Conservation (phyloP, 2,888 invertebrate species). For the Thelaira solivaga region DNA sequence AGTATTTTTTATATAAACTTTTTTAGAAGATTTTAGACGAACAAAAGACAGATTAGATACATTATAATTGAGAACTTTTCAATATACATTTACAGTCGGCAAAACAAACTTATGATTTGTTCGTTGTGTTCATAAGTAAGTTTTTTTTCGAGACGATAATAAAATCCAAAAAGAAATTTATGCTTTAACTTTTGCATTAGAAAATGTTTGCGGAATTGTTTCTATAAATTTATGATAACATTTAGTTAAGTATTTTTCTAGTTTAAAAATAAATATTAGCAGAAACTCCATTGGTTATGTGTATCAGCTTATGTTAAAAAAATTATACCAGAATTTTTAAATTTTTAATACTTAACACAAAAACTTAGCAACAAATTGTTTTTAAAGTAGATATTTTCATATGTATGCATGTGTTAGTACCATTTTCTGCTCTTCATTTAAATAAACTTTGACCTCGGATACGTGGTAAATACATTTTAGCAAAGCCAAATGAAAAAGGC, state of each 20-base stretch:
- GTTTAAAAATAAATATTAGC: conserved; percentile 21
- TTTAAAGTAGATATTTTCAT: neutral
- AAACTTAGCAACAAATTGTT: conserved; percentile 36
- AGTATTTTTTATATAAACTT: too few relatives aligned
- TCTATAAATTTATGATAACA: conserved; percentile 73
- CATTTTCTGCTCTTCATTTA: neutral
- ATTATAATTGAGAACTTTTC: too few relatives aligned
- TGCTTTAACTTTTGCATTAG: too few relatives aligned
- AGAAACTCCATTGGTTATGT: conserved; percentile 16
- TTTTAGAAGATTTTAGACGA: too few relatives aligned
- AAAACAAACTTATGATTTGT: too few relatives aligned
- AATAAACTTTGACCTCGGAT: conserved; percentile 42
- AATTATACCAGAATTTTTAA: neutral
- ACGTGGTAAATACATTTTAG: too few relatives aligned
- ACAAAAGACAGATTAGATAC: too few relatives aligned
- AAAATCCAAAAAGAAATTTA: too few relatives aligned
- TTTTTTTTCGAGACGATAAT: too few relatives aligned
- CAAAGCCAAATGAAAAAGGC: too few relatives aligned
- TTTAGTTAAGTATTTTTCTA: conserved; percentile 65
- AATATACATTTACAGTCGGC: too few relatives aligned
- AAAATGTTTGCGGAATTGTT: neutral
- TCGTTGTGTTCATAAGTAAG: too few relatives aligned
- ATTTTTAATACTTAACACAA: neutral
- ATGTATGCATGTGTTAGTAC: neutral
- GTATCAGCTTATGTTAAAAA: neutral